Evolutionary conservation across 2,797 vertebrate species (phyloP), one percentile per base, ranked within the genome.

Genomic region (Lemur catta): DNA sequence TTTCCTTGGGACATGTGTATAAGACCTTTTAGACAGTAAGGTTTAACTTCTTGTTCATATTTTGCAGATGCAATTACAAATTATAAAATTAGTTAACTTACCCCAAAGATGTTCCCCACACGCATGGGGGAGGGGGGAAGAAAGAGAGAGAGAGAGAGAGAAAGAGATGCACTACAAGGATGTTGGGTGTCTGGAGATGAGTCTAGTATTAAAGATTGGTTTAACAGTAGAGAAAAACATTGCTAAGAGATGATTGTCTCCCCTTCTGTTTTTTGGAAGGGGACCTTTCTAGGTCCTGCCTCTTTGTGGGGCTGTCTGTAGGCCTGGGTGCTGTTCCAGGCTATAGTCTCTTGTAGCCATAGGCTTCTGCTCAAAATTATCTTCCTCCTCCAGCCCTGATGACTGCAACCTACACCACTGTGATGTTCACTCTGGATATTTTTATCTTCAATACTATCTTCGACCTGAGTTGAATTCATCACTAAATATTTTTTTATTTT

Each of bases 51-150:
- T 43, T 50, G 1, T 71, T 85, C 30, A 80, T 46, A 11, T 57
- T 84, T 78, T 81, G 84, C 41, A 61, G 80, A 88, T 52, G 76
- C 3, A 57, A 52, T 52, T 63, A 82, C 24, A 79, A 75, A 85
- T 85, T 35, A 89, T 50, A 57, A 92, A 95, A 57, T 67, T 43
- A 91, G 18, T 72, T 80, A 87, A 80, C 18, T 80, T 92, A 94
- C 50, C 33, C 33, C 35, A 48, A 57, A 93, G 63, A 67, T n/a
- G 57, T 55, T 85, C 57, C 48, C 35, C 65, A 38, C 6, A 30
- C 71, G 67, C 4, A 10, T 10, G 43, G 43, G 43, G 43, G 43
- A 10, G 43, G 43, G 10, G 10, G 43, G 9, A 11, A 46, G 43
- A 18, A 48, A 50, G 14, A 50, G 48, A 15, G 48, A 50, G 14